These are phyloP conservation scores for Parnassius mnemosyne DNA, from an alignment of 2,888 invertebrate genomes.

Conservation along the genomic window DNA sequence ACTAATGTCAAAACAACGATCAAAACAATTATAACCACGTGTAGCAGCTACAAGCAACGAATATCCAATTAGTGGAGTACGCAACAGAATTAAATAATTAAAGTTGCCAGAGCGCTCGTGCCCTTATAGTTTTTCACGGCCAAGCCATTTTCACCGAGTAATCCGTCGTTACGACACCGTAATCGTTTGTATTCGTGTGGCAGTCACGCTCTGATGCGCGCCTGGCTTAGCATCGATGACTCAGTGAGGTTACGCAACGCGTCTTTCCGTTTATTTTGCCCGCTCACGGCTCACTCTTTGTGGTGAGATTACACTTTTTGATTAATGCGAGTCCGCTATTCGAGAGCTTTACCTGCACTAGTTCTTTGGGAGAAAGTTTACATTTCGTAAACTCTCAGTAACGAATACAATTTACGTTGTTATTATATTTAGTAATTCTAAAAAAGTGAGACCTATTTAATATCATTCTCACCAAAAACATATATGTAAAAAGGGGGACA, in stretches of 20 bases:
- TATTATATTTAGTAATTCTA: neutral
- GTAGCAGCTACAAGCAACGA: neutral
- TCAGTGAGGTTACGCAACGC: conserved; percentile 60
- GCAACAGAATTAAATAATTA: conserved; percentile 9
- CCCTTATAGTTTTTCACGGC: conserved; percentile 56
- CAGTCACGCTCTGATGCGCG: conserved; percentile 59
- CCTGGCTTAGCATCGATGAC: conserved; percentile 41
- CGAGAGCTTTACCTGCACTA: conserved; percentile 4
- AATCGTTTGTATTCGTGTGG: conserved; percentile 49
- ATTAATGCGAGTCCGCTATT: conserved; percentile 34
- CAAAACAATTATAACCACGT: neutral
- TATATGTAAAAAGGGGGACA: too few relatives aligned
- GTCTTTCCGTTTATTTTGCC: conserved; percentile 52
- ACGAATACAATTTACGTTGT: neutral
- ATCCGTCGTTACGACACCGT: conserved; percentile 47
- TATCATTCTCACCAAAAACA: too few relatives aligned
- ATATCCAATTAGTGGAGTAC: conserved; percentile 14
- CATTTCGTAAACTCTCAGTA: neutral
- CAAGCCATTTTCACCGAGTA: conserved; percentile 52
- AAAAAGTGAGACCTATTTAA: too few relatives aligned
- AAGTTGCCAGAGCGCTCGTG: conserved; percentile 31
- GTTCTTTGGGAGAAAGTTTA: conserved; percentile 10
- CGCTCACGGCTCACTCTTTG: conserved; percentile 50
- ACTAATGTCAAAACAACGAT: too few relatives aligned
- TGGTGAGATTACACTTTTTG: conserved; percentile 56